A percentile compares a stretch with the other conserved stretches of the same genome.
phyloP scores from a whole-genome alignment of 2,888 invertebrate genomes.

The Latrodectus hesperus region DNA sequence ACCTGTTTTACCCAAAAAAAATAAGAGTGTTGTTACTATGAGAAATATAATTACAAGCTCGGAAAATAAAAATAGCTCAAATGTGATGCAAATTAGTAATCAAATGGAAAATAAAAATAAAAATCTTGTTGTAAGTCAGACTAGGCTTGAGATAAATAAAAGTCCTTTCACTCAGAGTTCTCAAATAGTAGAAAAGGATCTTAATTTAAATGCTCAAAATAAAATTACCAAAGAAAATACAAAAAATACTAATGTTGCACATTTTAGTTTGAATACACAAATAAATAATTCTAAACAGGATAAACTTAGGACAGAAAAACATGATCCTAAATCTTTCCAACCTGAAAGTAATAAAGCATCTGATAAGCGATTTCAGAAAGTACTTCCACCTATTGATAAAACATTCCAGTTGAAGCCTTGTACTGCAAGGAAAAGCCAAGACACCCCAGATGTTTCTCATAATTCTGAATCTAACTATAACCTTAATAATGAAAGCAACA shows the following conservation, averaged over 20 bases:
- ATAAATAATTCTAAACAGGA: conserved; percentile 3
- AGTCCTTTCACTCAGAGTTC: background rate
- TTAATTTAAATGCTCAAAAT: conserved; percentile 8
- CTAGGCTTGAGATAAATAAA: conserved; percentile 6
- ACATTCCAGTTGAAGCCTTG: conserved; percentile 57
- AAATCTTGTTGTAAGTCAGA: conserved; percentile 1
- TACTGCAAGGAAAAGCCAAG: conserved; percentile 13
- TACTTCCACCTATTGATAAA: conserved; percentile 58
- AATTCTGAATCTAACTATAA: background rate
- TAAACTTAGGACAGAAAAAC: conserved; percentile 13
- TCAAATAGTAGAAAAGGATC: background rate
- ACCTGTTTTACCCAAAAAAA: conserved; percentile 57
- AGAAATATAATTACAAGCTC: conserved; percentile 24
- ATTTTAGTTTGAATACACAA: conserved; percentile 20
- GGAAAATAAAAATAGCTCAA: conserved; percentile 10
- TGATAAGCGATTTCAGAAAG: conserved; percentile 62
- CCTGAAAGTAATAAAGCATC: conserved; percentile 41
- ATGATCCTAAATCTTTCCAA: conserved; percentile 8
- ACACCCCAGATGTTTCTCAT: background rate
- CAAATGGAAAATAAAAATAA: conserved; percentile 21
- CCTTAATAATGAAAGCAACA: conserved; percentile 10
- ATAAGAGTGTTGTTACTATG: conserved; percentile 31
- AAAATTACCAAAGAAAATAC: conserved; percentile 53
- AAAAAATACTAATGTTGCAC: conserved; percentile 42
- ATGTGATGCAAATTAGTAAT: background rate